Conservation (phyloP, 1,140 invertebrate genomes). For the Littorina saxatilis region DNA sequence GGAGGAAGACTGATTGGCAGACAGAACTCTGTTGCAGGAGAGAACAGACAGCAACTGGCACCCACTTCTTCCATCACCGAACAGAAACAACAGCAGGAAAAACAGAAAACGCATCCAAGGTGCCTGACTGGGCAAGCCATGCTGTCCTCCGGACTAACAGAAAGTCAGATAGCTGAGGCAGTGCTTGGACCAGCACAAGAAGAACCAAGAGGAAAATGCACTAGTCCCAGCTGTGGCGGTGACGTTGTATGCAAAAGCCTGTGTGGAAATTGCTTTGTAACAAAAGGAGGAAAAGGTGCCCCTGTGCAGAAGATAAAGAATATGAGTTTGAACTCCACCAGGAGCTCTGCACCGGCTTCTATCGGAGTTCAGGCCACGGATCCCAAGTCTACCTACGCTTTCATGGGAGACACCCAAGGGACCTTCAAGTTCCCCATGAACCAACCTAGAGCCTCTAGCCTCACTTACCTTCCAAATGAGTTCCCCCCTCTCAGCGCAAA, state of each 20-base stretch:
- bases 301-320: neutral
- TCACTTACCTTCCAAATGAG: too few species aligned
- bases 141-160: neutral
- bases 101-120: too few species aligned
- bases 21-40: neutral
- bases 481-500: too few species aligned
- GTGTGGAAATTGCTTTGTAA: constrained; percentile 46
- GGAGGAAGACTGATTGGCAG: too few species aligned
- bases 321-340: neutral
- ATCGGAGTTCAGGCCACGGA: neutral
- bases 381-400: neutral
- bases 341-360: neutral
- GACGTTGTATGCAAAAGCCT: constrained; percentile 24
- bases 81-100: neutral
- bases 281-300: neutral
- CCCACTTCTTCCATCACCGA: neutral
- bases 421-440: too few species aligned
- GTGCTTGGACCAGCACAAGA: neutral
- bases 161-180: neutral
- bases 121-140: neutral
- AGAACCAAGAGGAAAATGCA: neutral
- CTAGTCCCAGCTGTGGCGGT: neutral
- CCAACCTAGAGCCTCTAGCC: too few species aligned
- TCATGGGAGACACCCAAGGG: neutral
- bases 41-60: neutral